These are phyloP conservation scores for Melanotaenia boesemani DNA, from an alignment of 2,797 vertebrate genomes.

Conservation along the genomic window DNA sequence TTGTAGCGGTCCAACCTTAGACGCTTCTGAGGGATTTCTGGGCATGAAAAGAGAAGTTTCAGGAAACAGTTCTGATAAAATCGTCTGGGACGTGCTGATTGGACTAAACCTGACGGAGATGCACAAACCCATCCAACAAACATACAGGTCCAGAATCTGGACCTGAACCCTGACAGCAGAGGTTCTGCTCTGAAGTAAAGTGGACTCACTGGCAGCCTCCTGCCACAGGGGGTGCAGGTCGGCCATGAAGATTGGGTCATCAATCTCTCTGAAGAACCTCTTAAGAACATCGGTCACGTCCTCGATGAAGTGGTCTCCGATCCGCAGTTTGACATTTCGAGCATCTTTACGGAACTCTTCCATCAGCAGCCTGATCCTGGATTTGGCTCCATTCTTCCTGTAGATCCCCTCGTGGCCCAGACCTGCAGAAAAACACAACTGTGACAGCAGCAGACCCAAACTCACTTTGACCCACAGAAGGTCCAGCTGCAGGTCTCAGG, in stretches of 20 bases:
- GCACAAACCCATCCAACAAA: background rate
- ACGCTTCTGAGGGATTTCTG: conserved; percentile 86
- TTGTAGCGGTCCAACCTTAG: conserved; percentile 92
- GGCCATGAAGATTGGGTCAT: conserved; percentile 92
- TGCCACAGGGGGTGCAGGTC: conserved; percentile 93
- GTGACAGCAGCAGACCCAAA: too few species aligned
- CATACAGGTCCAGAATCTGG: too few species aligned
- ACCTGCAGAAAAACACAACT: conserved; percentile 75
- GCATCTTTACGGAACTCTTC: conserved; percentile 95
- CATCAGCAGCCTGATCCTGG: conserved; percentile 94
- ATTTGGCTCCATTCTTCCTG: conserved; percentile 95
- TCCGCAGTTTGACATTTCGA: conserved; percentile 93
- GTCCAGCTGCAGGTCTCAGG: too few species aligned
- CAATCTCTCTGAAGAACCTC: conserved; percentile 95
- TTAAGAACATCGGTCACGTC: conserved; percentile 97
- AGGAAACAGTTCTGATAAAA: background rate
- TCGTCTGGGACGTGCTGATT: too few species aligned
- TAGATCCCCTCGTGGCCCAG: conserved; percentile 95
- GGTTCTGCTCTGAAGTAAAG: too few species aligned
- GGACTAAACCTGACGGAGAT: too few species aligned
- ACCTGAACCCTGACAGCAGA: too few species aligned
- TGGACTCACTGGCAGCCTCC: conserved; percentile 86
- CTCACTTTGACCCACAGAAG: too few species aligned
- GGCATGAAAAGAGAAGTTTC: background rate
- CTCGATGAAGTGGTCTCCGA: conserved; percentile 96